These are phyloP conservation scores for Mythimna impura DNA, from an alignment of 2,888 invertebrate genomes.

Conservation along the genomic window DNA sequence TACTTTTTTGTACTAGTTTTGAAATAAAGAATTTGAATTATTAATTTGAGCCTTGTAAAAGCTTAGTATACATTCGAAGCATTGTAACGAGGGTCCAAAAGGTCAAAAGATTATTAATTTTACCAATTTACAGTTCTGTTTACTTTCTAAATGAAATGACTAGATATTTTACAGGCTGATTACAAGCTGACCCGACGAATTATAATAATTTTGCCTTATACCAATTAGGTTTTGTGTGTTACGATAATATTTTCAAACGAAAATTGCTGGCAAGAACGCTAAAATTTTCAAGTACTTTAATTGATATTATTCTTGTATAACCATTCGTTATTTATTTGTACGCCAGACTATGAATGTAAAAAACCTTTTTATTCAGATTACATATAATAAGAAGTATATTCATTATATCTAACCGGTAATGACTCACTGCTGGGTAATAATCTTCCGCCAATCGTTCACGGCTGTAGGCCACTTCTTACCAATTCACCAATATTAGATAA, in stretches of 20 bases:
- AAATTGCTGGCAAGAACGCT: slow-evolving; percentile 11
- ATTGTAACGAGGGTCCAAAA: slow-evolving; percentile 36
- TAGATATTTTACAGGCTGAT: slow-evolving; percentile 37
- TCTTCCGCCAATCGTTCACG: too few species aligned
- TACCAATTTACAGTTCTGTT: slow-evolving; percentile 36
- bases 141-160: slow-evolving; percentile 44
- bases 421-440: too few species aligned
- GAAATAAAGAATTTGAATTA: too few species aligned
- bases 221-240: slow-evolving; percentile 47
- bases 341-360: neutral
- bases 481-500: too few species aligned
- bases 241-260: slow-evolving; percentile 42
- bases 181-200: slow-evolving; percentile 42
- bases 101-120: slow-evolving; percentile 26
- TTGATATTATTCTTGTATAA: slow-evolving; percentile 10
- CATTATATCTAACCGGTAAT: too few species aligned
- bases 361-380: too few species aligned
- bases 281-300: slow-evolving; percentile 10
- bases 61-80: too few species aligned
- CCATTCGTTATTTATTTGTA: neutral
- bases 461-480: too few species aligned
- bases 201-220: slow-evolving; percentile 47
- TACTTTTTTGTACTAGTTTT: too few species aligned
- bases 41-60: too few species aligned
- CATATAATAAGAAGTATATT: too few species aligned